phyloP scores from a whole-genome alignment of 2,797 vertebrate genomes.

The Epinephelus malabaricus region DNA sequence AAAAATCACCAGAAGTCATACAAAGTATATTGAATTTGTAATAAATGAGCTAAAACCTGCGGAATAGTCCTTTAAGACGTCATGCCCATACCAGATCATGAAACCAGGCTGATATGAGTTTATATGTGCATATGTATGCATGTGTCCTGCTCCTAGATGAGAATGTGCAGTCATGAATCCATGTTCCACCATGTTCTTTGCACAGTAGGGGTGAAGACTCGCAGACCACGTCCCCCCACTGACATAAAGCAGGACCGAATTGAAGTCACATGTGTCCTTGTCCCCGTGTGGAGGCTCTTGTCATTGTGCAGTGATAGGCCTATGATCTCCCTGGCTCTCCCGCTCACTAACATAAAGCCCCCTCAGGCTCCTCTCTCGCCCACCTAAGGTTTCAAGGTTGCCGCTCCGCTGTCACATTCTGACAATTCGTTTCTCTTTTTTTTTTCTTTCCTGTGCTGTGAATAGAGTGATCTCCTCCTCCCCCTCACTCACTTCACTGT shows the following conservation, averaged over 20 bases:
- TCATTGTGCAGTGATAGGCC: constrained; percentile 66
- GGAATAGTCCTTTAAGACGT: background rate
- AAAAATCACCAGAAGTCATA: too few relatives aligned
- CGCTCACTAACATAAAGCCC: constrained; percentile 72
- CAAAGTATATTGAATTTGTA: too few relatives aligned
- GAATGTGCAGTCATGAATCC: constrained; percentile 31
- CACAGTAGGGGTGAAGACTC: constrained; percentile 29
- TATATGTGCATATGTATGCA: background rate
- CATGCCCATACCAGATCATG: background rate
- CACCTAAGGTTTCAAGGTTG: constrained; percentile 83
- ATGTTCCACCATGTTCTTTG: background rate
- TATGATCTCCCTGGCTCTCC: constrained; percentile 74
- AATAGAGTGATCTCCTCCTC: constrained; percentile 62
- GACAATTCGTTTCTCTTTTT: constrained; percentile 38
- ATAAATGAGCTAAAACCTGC: background rate
- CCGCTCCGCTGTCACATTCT: constrained; percentile 66
- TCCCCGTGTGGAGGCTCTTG: constrained; percentile 63
- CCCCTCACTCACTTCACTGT: constrained; percentile 53
- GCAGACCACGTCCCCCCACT: constrained; percentile 27
- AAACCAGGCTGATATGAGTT: background rate
- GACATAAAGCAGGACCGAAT: constrained; percentile 22
- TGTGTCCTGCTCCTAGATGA: constrained; percentile 9
- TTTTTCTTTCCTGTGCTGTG: constrained; percentile 37
- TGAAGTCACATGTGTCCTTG: constrained; percentile 68
- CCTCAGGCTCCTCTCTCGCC: constrained; percentile 74